phyloP scores from a whole-genome alignment of 2,888 invertebrate genomes.

The Yponomeuta sedellus region DNA sequence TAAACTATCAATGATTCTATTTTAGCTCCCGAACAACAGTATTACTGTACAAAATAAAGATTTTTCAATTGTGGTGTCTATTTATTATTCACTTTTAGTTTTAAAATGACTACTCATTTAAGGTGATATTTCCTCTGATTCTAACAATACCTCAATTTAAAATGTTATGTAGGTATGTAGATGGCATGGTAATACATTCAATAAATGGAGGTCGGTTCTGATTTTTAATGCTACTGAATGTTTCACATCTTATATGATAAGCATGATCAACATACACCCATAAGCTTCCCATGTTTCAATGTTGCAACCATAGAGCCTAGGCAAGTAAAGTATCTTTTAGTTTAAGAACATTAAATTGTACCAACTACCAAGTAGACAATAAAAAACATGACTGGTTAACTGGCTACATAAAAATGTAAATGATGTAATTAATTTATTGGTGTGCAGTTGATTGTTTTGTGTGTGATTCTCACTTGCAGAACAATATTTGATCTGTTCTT shows the following conservation, averaged over 20 bases:
- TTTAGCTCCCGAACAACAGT: background rate
- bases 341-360: background rate
- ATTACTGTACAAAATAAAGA: constrained; percentile 32
- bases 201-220: background rate
- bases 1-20: background rate
- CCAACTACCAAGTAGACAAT: background rate
- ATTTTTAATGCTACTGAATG: background rate
- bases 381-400: background rate
- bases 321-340: background rate
- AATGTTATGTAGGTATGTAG: constrained; percentile 14
- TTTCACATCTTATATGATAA: background rate
- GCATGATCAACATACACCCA: background rate
- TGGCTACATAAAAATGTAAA: background rate
- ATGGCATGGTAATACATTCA: constrained; percentile 2
- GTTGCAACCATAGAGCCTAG: background rate
- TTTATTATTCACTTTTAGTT: constrained; percentile 40
- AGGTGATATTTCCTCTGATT: too few relatives aligned
- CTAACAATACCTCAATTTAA: background rate
- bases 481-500: background rate
- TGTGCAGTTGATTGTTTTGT: background rate
- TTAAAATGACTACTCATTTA: background rate
- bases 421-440: background rate
- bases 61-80: constrained; percentile 38
- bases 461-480: background rate
- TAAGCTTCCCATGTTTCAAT: background rate